Evolutionary conservation across 2,113 vertebrate species (phyloP), one percentile per base, ranked within the genome.

Genomic region (Xenopus laevis): DNA sequence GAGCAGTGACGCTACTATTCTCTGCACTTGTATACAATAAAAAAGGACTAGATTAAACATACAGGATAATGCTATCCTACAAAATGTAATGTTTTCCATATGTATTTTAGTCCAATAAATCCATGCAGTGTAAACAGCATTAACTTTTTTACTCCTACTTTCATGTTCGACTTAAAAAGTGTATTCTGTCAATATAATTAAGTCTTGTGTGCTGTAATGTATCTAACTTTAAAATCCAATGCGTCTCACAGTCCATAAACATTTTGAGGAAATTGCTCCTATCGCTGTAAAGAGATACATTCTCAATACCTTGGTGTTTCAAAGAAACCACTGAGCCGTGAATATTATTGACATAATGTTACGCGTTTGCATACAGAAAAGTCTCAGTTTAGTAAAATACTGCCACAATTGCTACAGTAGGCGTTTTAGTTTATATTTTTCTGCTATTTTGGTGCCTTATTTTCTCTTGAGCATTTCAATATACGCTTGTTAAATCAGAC

Each of bases 211-310:
- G 63, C 45, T 74, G 58, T 59, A 67, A 74, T 74, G 53, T 67
- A 66, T 58, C 55, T 64, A 67, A 67, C 64, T 74, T 33, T 67
- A 58, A 64, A 74, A 74, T 67, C 55, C 21, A 74, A 47, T 59
- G 63, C 18, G 44, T 67, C 72, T 61, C 44, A 61, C 16, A 55
- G 4, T 55, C 65, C 72, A 74, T 74, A 74, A 74, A 68, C 59
- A 74, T 61, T 74, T 74, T 57, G 40, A 68, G 65, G 72, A 74
- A 68, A 74, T 74, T 74, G 72, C 65, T 68, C 64, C 64, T 68
- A 52, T 68, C 40, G 23, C 64, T 68, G 45, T 21, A n/a, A 16
- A 33, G 57, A 58, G 72, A 60, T 74, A 67, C 72, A 67, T 74
- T 74, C 40, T 60, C 72, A 66, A 66, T 74, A 66, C 67, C 23